phyloP scores from a whole-genome alignment of 2,113 vertebrate genomes.

The Mustela nigripes region DNA sequence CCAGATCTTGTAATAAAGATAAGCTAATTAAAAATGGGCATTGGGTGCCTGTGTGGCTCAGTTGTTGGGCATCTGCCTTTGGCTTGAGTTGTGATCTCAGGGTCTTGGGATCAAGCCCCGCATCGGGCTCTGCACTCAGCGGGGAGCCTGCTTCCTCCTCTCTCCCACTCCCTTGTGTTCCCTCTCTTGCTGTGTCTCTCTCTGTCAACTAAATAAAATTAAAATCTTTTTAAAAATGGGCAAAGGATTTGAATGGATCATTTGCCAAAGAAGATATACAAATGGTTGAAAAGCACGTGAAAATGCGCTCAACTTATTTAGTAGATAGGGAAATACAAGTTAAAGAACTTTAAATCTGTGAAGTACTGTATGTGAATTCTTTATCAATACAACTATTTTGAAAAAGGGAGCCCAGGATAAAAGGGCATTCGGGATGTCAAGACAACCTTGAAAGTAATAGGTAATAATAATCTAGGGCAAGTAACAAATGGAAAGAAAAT shows the following conservation, averaged over 20 bases:
- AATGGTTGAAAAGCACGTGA: background rate
- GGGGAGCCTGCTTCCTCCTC: too few relatives aligned
- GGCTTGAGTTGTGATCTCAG: too few relatives aligned
- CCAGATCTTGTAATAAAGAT: background rate
- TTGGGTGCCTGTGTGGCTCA: background rate
- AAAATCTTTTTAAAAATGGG: background rate
- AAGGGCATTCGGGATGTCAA: background rate
- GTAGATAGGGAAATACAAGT: background rate
- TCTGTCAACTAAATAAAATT: too few relatives aligned
- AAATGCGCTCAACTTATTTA: constrained; percentile 1
- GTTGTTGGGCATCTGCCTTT: too few relatives aligned
- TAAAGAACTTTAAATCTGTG: background rate
- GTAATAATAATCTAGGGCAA: background rate
- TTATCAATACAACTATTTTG: background rate
- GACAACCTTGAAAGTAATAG: background rate
- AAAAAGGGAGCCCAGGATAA: background rate
- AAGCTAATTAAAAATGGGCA: background rate
- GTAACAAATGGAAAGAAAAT: background rate
- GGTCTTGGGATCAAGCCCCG: too few relatives aligned
- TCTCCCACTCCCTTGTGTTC: too few relatives aligned
- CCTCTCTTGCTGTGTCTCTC: too few relatives aligned
- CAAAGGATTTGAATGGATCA: background rate
- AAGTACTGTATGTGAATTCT: background rate
- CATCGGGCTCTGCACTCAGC: too few relatives aligned
- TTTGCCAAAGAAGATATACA: background rate